Percentiles rank a stretch among this genome's conserved stretches.
These are phyloP conservation scores for Petrocephalus microphthalmus DNA, from an alignment of 2,113 vertebrate species.

Conservation along the genomic window DNA sequence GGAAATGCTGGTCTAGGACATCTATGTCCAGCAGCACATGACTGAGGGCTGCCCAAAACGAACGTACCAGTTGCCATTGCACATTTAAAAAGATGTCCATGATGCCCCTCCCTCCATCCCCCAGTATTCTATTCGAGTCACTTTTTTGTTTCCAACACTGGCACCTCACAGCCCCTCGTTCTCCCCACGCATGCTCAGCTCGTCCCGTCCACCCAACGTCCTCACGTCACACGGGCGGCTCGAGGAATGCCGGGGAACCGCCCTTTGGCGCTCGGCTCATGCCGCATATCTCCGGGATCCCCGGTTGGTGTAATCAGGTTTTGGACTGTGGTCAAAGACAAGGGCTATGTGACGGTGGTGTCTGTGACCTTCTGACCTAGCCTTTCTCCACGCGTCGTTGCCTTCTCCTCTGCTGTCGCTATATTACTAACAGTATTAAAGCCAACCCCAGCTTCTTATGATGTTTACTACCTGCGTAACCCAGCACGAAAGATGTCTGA, in stretches of 20 bases:
- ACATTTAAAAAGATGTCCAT: not conserved
- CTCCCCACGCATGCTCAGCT: not conserved
- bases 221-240: not conserved
- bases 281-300: constrained; percentile 26
- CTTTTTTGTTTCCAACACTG: constrained; percentile 32
- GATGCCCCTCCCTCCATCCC: not conserved
- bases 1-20: not conserved
- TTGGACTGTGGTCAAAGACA: constrained; percentile 45
- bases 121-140: constrained; percentile 20
- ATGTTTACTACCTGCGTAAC: constrained; percentile 31
- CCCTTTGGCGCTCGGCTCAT: constrained; percentile 31
- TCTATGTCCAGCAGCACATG: not conserved
- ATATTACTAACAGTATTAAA: constrained; percentile 29
- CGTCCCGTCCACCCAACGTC: not conserved
- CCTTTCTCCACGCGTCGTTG: constrained; percentile 59
- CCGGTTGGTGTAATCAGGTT: constrained; percentile 35
- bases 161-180: constrained; percentile 4
- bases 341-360: constrained; percentile 59
- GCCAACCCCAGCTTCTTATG: constrained; percentile 29
- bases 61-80: not conserved
- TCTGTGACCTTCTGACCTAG: constrained; percentile 44
- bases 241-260: not conserved
- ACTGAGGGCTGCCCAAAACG: not conserved
- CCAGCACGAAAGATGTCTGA: constrained; percentile 28
- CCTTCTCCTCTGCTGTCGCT: constrained; percentile 55